Conservation (phyloP, 2,797 vertebrate species). For the Syngnathus acus region DNA sequence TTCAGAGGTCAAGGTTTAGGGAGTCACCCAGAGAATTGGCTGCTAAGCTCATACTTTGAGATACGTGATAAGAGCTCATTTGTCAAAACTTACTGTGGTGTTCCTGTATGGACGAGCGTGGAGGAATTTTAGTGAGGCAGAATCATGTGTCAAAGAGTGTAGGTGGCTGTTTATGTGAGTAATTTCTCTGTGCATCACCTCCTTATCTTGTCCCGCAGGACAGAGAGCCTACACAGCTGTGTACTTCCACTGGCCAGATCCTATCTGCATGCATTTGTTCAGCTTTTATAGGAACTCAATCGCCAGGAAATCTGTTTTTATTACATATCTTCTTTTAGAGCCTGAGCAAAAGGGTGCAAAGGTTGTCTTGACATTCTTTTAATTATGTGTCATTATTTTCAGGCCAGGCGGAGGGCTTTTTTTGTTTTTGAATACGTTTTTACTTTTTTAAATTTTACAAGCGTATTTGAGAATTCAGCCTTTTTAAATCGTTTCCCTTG, state of each 20-base stretch:
- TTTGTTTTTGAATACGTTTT: not conserved
- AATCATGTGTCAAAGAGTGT: constrained; percentile 16
- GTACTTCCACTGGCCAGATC: constrained; percentile 8
- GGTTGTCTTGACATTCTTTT: not conserved
- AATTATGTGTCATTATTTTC: not conserved
- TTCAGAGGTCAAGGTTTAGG: constrained; percentile 39
- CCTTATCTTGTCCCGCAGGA: constrained; percentile 45
- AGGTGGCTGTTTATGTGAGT: constrained; percentile 43
- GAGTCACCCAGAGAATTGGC: constrained; percentile 33
- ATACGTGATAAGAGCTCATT: constrained; percentile 7
- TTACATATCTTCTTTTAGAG: not conserved
- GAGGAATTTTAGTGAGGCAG: constrained; percentile 19
- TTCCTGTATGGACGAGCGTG: not conserved
- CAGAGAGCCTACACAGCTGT: constrained; percentile 44
- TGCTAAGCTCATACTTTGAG: constrained; percentile 36
- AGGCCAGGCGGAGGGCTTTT: not conserved
- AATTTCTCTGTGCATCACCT: constrained; percentile 39
- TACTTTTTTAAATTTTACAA: not conserved
- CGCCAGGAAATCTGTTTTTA: constrained; percentile 1
- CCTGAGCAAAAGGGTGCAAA: not conserved
- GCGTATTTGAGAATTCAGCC: not conserved
- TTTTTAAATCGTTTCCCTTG: not conserved
- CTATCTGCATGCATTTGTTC: not conserved
- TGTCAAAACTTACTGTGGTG: not conserved
- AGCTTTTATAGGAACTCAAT: constrained; percentile 1